Percentiles rank a stretch among this genome's conserved stretches.
Conservation (phyloP, 37 sponge, comb jelly and placozoan species). For the Ianthella basta region DNA sequence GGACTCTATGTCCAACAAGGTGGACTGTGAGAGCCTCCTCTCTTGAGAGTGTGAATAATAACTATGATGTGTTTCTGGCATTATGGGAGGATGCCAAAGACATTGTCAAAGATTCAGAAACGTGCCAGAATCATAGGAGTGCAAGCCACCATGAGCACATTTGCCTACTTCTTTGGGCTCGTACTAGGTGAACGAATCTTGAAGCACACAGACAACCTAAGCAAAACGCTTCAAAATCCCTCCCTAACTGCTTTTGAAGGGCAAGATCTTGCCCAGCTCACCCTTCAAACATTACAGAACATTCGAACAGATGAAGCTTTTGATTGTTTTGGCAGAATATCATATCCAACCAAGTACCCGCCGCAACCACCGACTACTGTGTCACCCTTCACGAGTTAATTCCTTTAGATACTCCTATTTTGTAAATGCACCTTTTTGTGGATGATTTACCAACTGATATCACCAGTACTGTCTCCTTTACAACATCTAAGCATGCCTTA, state of each 20-base stretch:
- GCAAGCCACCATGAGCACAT: slow-evolving; percentile 35
- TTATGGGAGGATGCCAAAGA: slow-evolving; percentile 22
- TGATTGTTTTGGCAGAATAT: slow-evolving; percentile 51
- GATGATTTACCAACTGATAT: no score
- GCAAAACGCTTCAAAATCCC: slow-evolving; percentile 54
- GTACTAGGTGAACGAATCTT: slow-evolving; percentile 43
- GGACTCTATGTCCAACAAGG: slow-evolving; percentile 56
- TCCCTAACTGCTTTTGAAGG: slow-evolving; percentile 49
- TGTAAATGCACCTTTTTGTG: no score
- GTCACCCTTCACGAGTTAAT: no score
- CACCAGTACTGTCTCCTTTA: no score
- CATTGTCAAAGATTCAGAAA: slow-evolving; percentile 38
- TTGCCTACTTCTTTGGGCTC: slow-evolving; percentile 51
- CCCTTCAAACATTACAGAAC: slow-evolving; percentile 38
- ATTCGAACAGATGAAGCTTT: slow-evolving; percentile 34
- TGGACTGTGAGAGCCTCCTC: slow-evolving; percentile 54
- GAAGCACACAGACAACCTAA: slow-evolving; percentile 50
- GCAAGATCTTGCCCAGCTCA: slow-evolving; percentile 46
- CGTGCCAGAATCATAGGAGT: slow-evolving; percentile 48
- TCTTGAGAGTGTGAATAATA: slow-evolving; percentile 37
- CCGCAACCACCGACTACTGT: no score
- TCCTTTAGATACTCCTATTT: no score
- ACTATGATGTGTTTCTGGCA: slow-evolving; percentile 46
- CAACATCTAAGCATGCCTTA: no score
- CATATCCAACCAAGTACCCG: no score